Base-by-base conservation (phyloP, 2,113 vertebrate species). In the Oxygymnocypris stewartii region DNA sequence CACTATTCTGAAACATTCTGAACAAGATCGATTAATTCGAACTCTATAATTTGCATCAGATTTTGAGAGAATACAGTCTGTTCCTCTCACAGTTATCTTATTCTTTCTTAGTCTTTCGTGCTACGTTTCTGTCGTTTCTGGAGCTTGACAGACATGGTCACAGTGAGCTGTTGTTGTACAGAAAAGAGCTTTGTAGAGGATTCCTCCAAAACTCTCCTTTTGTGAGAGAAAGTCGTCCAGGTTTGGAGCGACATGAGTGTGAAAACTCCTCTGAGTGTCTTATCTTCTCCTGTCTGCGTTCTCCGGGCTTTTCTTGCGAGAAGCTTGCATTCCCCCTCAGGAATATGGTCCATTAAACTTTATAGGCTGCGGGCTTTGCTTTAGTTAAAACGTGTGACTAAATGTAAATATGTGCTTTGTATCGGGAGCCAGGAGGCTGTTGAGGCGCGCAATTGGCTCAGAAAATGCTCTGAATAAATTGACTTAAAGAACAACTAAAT, bases 381-480 rank as follows among this genome's bases (percentile, higher is more conserved):
- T 92, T 90, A 84, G 87, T 88, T 86, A 85, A 93, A 93, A 88
- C n/a, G 87, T 91, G 87, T 88, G 89, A 87, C 92, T 92, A 92
- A 93, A 92, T 86, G 51, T 63, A 85, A 90, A 90, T 87, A 89
- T 90, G 85, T 80, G 54, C 59, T 85, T 84, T 12, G 13, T 84
- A 49, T 82, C 83, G 25, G 18, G 74, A 88, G 88, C 90, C 87
- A 85, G 81, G 73, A 83, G 91, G 90, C 89, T 85, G 82, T 82
- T 74, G 88, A 71, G 85, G 63, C 18, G 3, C 85, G 42, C 65
- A 87, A 76, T 88, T 90, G 88, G 87, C 88, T 90, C 44, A 86
- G 28, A 67, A 79, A 59, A 31, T 61, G 40, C 42, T 25, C 28
- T 40, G n/a, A 87, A 85, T 82, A 87, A 14, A 86, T 79, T 74